Conservation (phyloP, 2,113 vertebrate species). For the Peromyscus polionotus region DNA sequence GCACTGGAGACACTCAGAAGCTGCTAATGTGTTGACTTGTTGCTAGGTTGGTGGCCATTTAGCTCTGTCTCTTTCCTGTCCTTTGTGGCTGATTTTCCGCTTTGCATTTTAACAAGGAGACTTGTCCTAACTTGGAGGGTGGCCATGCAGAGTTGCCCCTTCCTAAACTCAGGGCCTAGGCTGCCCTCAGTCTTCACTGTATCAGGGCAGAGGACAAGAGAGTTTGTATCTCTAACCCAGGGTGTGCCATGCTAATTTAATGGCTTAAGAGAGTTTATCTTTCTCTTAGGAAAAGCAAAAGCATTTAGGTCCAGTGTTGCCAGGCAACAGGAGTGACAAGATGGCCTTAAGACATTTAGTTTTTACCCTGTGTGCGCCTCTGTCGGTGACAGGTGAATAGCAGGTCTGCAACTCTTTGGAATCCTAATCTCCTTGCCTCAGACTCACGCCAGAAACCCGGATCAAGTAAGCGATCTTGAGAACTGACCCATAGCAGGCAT, state of each 20-base stretch:
- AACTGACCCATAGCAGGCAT: not conserved
- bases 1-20: not conserved
- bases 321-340: not conserved
- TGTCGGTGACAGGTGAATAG: not conserved
- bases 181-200: not conserved
- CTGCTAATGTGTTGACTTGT: not conserved
- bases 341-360: not conserved
- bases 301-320: not conserved
- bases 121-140: not conserved
- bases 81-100: not conserved
- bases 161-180: not conserved
- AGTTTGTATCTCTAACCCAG: not conserved
- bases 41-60: not conserved
- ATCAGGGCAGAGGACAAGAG: not conserved
- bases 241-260: not conserved
- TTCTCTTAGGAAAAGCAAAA: slow-evolving; percentile 13
- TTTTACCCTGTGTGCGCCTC: not conserved
- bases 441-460: not conserved
- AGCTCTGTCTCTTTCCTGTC: not conserved
- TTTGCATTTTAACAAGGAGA: not conserved
- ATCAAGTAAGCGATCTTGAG: not conserved
- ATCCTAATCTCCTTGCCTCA: not conserved
- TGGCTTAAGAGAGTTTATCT: not conserved
- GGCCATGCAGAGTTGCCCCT: not conserved
- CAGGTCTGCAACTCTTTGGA: not conserved